Base-by-base conservation (phyloP, 2,113 vertebrate genomes). In the Dinomys branickii region DNA sequence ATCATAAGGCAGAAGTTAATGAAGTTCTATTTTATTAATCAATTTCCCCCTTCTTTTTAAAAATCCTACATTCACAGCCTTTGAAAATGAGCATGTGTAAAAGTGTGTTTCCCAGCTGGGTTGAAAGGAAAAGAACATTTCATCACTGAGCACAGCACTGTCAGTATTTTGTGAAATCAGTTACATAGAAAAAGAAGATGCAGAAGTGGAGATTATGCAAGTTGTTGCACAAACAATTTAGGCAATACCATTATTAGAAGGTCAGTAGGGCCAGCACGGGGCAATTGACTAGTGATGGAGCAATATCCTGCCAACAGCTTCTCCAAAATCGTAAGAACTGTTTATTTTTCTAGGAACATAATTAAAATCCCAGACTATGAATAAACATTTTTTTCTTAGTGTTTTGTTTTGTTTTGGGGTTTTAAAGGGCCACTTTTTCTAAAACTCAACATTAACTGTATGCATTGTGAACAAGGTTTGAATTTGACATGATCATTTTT, bases 11-110 rank as follows among this genome's bases (percentile, higher is more conserved):
- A 95, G 65, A 90, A 88, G 38, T 97, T 97, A 96, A 93, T 90
- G 28, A 93, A 85, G 77, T 96, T 97, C 28, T 58, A 85, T 82
- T 96, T 94, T 86, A 93, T 94, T 97, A 95, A 84, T 73, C n/a
- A 91, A 91, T 96, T 97, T 95, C 56, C 47, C 38, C 56, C 54
- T 86, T 81, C 94, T 47, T 96, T 90, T 78, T 44, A 80, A 71
- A 93, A 81, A 38, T 63, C n/a, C 33, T 69, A 61, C 2, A 13
- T 86, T 47, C 24, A n/a, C 13, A 20, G 38, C 26, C 28, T 92
- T 95, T 88, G 56, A 94, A 94, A 94, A 65, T 92, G 14, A 94
- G 54, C 67, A 17, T 63, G 17, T 94, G 24, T 28, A 94, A 96
- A 28, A 82, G 7, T 28, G 80, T 94, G 20, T 97, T 67, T 77